phyloP scores from a whole-genome alignment of 2,113 vertebrate genomes.

The Terrapene triunguis region DNA sequence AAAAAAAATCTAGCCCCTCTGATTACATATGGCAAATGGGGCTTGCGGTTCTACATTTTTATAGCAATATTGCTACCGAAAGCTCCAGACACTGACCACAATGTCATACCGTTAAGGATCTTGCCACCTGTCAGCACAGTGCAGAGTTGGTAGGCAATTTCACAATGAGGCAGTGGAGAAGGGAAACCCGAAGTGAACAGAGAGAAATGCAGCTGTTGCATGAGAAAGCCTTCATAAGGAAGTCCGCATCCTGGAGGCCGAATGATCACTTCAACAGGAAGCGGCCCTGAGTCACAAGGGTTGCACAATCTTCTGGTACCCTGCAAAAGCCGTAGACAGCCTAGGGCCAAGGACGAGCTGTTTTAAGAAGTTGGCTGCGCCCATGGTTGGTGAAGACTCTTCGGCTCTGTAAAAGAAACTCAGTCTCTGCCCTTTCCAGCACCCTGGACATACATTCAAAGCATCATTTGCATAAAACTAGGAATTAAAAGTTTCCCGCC shows the following conservation, averaged over 20 bases:
- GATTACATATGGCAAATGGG: not conserved
- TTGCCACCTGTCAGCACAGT: not conserved
- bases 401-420: not conserved
- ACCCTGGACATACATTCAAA: not conserved
- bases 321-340: fast-evolving
- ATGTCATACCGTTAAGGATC: not conserved
- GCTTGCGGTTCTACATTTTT: not conserved
- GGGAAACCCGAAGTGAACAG: not conserved
- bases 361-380: not conserved
- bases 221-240: not conserved
- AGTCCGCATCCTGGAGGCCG: not conserved
- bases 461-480: not conserved
- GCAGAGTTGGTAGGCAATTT: not conserved
- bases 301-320: not conserved
- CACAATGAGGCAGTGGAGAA: not conserved
- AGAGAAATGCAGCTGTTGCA: not conserved
- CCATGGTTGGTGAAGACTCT: not conserved
- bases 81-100: not conserved
- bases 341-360: not conserved
- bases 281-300: fast-evolving
- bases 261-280: not conserved
- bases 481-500: not conserved
- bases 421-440: not conserved
- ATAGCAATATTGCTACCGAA: not conserved
- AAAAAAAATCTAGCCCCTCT: not conserved